A percentile compares a stretch with the other conserved stretches of the same genome.
phyloP scores from a whole-genome alignment of 1,140 invertebrate species.

The Rhyzopertha dominica region DNA sequence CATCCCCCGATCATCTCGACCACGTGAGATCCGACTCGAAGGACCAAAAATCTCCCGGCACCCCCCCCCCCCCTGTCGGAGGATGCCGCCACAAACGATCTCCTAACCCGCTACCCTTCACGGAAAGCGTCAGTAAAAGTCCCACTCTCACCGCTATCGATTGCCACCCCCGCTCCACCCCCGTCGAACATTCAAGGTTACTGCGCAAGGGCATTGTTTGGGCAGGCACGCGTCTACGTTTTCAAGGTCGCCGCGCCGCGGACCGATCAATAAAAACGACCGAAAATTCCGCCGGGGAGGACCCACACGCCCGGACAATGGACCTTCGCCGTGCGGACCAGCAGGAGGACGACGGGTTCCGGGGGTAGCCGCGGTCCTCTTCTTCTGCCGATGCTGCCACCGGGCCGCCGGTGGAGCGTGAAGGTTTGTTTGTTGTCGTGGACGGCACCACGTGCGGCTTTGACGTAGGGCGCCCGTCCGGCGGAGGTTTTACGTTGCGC shows the following conservation, averaged over 20 bases:
- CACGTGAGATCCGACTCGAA: too few species aligned
- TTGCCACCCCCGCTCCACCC: too few species aligned
- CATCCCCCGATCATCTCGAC: too few species aligned
- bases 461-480: slow-evolving; percentile 5
- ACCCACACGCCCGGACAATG: neutral
- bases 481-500: slow-evolving; percentile 2
- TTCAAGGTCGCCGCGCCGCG: slow-evolving; percentile 32
- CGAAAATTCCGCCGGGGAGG: neutral
- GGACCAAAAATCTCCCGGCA: too few species aligned
- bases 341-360: neutral
- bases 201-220: slow-evolving; percentile 30
- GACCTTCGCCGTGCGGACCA: neutral
- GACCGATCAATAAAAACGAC: slow-evolving; percentile 33
- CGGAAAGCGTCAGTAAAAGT: too few species aligned
- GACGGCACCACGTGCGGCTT: too few species aligned
- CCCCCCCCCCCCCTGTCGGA: too few species aligned
- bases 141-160: too few species aligned
- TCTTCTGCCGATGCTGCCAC: slow-evolving; percentile 1
- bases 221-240: slow-evolving; percentile 20
- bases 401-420: neutral
- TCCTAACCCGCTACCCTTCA: too few species aligned
- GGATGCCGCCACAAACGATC: too few species aligned
- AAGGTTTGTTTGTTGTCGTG: neutral
- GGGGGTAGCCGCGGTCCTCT: neutral
- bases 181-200: slow-evolving; percentile 33